Evolutionary conservation across 1,140 invertebrate genomes (phyloP), one percentile per base, ranked within the genome.

Genomic region (Drosophila rhopaloa): DNA sequence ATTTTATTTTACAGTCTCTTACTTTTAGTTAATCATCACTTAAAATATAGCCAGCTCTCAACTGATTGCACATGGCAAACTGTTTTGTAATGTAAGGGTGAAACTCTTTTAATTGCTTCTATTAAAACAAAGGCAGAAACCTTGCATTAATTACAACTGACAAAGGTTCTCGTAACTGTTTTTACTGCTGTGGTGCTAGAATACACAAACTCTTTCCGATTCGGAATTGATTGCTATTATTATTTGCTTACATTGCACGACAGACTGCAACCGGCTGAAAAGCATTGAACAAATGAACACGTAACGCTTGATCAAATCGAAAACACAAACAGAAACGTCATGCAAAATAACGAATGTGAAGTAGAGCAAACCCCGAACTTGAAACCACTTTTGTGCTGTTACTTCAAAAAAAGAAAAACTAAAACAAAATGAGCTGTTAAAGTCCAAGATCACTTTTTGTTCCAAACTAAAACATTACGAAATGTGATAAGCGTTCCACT

Each of bases 81-180:
- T 62, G 51, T 41, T 47, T 61, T 61, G 37, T 58, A 48, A 71
- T 48, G 13, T 60, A 47, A 43, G 59, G 50, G 63, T 74, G 46
- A 81, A 81, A 81, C 79, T 63, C n/a, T 50, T 53, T 73, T 73
- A 81, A 81, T 85, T 85, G 81, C 63, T 62, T 53, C 40, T 35
- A 72, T 73, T 74, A 62, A 51, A 62, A 67, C 60, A 77, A 67
- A 63, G 65, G 76, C 54, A 62, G 7, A 43, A 57, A 54, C 29
- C 27, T 29, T 32, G 65, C 46, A 38, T 80, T 81, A 66, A 81
- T 78, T 86, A 51, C 70, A 53, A 19, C 59, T 78, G 68, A 38
- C 29, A 59, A 10, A 11, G 16, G 72, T 57, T 37, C 53, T 63
- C 38, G 55, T 74, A 76, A 55, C 54, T 58, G 47, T 54, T 61